Conservation (phyloP, 35 echinoderm and acorn worm genomes). For the Diadema setosum region DNA sequence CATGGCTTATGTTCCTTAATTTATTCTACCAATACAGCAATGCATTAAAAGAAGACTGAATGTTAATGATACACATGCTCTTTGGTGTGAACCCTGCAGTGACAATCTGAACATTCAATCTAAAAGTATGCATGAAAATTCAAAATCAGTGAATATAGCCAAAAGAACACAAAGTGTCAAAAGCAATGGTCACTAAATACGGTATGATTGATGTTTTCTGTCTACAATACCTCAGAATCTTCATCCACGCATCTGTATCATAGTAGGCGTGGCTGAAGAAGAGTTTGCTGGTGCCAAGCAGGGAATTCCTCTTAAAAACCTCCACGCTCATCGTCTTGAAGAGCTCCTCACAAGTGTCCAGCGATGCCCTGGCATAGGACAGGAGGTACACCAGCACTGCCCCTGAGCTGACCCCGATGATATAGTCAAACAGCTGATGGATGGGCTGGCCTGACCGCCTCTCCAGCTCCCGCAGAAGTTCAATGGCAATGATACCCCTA, state of each 20-base stretch:
- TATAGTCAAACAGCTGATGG: constrained; percentile 92
- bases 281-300: constrained; percentile 90
- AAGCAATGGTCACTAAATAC: too few species aligned
- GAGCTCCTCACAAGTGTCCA: constrained; percentile 76
- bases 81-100: too few species aligned
- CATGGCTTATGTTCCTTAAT: too few species aligned
- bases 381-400: constrained; percentile 84
- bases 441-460: constrained; percentile 40
- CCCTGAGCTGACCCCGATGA: constrained; percentile 93
- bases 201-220: too few species aligned
- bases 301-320: constrained; percentile 77
- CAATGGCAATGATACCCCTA: constrained; percentile 90
- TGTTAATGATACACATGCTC: too few species aligned
- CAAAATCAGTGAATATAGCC: too few species aligned
- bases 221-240: constrained; percentile 89
- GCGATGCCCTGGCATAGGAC: constrained; percentile 40
- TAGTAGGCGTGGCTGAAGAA: constrained; percentile 92
- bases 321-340: constrained; percentile 50
- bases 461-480: constrained; percentile 68
- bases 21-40: too few species aligned
- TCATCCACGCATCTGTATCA: constrained; percentile 92
- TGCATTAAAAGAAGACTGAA: too few species aligned
- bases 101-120: too few species aligned
- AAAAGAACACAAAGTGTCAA: too few species aligned
- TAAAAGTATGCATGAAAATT: too few species aligned